phyloP scores from a whole-genome alignment of 2,113 vertebrate genomes.

The Pampusana beccarii region DNA sequence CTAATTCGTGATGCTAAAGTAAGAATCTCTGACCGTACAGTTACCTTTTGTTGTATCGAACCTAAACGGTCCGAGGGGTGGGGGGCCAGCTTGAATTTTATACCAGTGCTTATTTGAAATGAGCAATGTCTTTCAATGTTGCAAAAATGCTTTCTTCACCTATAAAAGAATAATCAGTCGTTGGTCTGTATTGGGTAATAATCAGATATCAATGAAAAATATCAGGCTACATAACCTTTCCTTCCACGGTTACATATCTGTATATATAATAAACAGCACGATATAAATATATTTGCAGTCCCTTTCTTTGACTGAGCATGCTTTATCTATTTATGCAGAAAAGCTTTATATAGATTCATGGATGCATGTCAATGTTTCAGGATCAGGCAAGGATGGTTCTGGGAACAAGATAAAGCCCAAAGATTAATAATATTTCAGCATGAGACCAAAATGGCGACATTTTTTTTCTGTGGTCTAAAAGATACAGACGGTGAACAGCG shows the following conservation, averaged over 20 bases:
- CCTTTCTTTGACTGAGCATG: slow-evolving; percentile 13
- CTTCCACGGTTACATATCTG: not conserved
- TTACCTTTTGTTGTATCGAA: slow-evolving; percentile 58
- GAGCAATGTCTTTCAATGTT: not conserved
- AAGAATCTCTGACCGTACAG: not conserved
- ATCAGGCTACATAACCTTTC: not conserved
- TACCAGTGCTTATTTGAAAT: not conserved
- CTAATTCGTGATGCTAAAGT: not conserved
- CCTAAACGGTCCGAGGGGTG: not conserved
- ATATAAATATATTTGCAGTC: not conserved
- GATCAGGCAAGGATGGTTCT: slow-evolving; percentile 37
- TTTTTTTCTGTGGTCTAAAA: slow-evolving; percentile 66
- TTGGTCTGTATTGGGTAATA: not conserved
- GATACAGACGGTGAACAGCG: slow-evolving; percentile 58
- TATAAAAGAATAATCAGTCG: not conserved
- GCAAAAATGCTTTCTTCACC: not conserved
- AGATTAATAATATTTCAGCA: slow-evolving; percentile 74
- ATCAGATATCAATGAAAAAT: not conserved
- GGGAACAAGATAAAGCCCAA: slow-evolving; percentile 44
- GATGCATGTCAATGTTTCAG: slow-evolving; percentile 13
- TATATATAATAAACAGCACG: not conserved
- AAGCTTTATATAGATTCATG: slow-evolving; percentile 3
- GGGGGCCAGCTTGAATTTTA: not conserved
- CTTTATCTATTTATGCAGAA: slow-evolving; percentile 59
- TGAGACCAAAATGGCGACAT: slow-evolving; percentile 79